Conservation (phyloP, 2,888 invertebrate genomes). For the Abrostola tripartita region DNA sequence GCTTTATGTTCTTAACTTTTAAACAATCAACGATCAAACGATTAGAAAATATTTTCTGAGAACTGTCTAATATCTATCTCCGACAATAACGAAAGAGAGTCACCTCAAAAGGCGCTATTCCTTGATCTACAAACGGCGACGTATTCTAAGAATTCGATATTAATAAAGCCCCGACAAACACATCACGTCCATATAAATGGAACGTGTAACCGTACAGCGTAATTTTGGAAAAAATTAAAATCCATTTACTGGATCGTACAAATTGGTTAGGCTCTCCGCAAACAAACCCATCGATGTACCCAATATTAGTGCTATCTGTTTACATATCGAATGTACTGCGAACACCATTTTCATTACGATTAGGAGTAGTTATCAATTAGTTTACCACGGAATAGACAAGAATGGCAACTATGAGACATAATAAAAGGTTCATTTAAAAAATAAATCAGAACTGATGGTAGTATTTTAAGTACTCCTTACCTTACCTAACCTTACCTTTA, state of each 20-base stretch:
- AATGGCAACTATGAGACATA: no score
- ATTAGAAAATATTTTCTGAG: no score
- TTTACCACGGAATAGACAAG: background rate
- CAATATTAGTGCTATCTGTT: conserved; percentile 35
- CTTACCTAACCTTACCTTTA: no score
- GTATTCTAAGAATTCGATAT: background rate
- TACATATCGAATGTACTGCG: conserved; percentile 15
- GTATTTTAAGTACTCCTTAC: no score
- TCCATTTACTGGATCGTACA: conserved; percentile 33
- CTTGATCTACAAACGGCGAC: no score
- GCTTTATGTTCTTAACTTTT: no score
- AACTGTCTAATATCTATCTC: no score
- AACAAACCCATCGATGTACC: conserved; percentile 36
- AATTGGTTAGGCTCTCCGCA: conserved; percentile 36
- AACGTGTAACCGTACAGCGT: conserved; percentile 14
- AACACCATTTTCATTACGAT: conserved; percentile 22
- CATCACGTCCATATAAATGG: conserved; percentile 15
- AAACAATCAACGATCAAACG: no score
- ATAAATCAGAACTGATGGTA: no score
- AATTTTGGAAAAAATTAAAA: conserved; percentile 40
- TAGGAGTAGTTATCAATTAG: conserved; percentile 4
- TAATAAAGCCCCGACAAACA: conserved; percentile 22
- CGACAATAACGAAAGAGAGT: no score
- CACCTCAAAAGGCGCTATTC: no score
- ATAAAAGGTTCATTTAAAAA: no score